Conservation (phyloP, 2,113 vertebrate genomes). For the Melozone crissalis region DNA sequence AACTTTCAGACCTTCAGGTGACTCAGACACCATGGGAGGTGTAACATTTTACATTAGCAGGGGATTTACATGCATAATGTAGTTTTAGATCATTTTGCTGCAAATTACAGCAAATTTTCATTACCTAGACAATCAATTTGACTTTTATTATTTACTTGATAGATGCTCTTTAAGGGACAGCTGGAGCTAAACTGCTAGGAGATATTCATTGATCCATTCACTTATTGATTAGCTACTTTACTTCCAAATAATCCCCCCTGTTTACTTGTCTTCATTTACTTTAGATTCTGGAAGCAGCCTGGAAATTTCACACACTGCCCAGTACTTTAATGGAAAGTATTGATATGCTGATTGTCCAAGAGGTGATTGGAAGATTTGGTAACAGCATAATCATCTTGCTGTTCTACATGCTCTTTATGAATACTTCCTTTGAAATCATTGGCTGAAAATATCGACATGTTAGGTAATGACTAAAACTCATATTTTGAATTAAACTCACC, state of each 20-base stretch:
- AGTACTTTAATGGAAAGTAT: slow-evolving; percentile 65
- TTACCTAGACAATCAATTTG: slow-evolving; percentile 22
- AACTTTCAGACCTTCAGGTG: not conserved
- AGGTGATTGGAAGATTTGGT: not conserved
- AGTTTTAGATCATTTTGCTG: slow-evolving; percentile 24
- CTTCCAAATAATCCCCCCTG: slow-evolving; percentile 27
- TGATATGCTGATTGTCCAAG: slow-evolving; percentile 57
- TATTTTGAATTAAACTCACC: not conserved
- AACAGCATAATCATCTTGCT: slow-evolving; percentile 1
- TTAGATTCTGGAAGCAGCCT: slow-evolving; percentile 48
- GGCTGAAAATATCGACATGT: slow-evolving; percentile 59
- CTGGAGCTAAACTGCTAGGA: slow-evolving; percentile 4
- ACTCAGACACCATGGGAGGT: not conserved
- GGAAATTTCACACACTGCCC: not conserved
- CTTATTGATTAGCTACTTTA: slow-evolving; percentile 60
- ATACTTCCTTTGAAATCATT: slow-evolving; percentile 39
- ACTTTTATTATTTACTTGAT: slow-evolving; percentile 54
- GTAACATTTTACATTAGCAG: not conserved
- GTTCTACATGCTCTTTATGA: slow-evolving; percentile 17
- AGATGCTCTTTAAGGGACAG: slow-evolving; percentile 42
- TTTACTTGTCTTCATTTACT: slow-evolving; percentile 33
- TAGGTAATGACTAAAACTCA: slow-evolving; percentile 43
- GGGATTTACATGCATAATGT: not conserved
- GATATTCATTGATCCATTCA: slow-evolving; percentile 55
- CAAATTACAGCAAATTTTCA: not conserved